Base-by-base conservation (phyloP, 1,140 invertebrate genomes). In the Trypoxylus dichotomus region DNA sequence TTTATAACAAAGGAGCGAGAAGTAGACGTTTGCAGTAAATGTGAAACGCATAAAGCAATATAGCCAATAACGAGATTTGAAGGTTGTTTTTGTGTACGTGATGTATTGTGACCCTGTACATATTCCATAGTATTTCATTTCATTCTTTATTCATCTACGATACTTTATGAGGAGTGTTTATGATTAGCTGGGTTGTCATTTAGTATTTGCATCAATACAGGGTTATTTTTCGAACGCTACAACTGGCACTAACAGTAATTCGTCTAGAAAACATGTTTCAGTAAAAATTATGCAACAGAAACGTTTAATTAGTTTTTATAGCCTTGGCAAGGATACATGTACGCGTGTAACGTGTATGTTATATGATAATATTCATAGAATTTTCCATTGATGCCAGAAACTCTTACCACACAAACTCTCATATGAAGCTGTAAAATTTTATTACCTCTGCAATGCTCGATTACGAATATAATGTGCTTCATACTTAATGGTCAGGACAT, bases 11-110 rank as follows among this genome's bases (percentile, higher is more conserved):
- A 54, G 47, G 47, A 54, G 47, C 19, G 19, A 15, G 47, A 3
- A n/a, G 47, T 19, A 43, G 42, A 43, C 42, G 42, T 54, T 54
- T 54, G 47, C 47, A 54, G 47, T 54, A 54, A 54, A 54, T 54
- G 47, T 54, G 47, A 54, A 54, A 54, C 47, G 47, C 47, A 54
- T 54, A 54, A 54, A 54, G 47, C 47, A 54, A 54, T n/a, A 54
- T 19, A 54, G 47, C 47, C 47, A 54, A 54, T 54, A 54, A 54
- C 7, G 47, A 54, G 47, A n/a, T 54, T 54, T 54, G 47, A 54
- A 54, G 47, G 47, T 54, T 54, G 47, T 54, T 54, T 54, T 54
- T 54, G 47, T 54, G 47, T 54, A 54, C 47, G 47, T 54, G 47
- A 54, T 54, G 47, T 54, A 54, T 54, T 3, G 47, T 54, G 47